Conservation (phyloP, 2,113 vertebrate genomes). For the Pygoscelis adeliae region DNA sequence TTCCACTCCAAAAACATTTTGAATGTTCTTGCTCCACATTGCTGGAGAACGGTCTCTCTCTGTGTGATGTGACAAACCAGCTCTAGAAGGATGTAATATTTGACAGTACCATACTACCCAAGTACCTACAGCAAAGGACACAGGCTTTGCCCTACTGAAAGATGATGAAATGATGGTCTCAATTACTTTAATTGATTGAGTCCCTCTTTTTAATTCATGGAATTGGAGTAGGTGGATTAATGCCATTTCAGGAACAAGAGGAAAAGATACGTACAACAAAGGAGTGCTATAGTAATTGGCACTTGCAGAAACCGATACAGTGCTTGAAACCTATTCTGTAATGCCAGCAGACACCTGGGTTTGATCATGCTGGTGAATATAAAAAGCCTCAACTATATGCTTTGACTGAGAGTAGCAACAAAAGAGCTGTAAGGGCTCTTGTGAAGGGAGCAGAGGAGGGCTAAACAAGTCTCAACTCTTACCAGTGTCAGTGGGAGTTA, state of each 20-base stretch:
- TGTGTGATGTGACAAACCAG: neutral
- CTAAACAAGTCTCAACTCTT: neutral
- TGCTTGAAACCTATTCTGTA: neutral
- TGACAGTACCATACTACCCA: neutral
- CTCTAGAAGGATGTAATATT: neutral
- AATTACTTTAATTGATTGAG: slow-evolving; percentile 40
- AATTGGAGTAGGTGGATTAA: slow-evolving; percentile 43
- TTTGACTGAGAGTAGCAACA: neutral
- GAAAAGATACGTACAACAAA: neutral
- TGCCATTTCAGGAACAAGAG: neutral
- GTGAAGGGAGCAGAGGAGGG: neutral
- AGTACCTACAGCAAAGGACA: neutral
- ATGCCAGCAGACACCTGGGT: neutral
- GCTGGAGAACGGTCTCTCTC: neutral
- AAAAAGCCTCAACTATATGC: neutral
- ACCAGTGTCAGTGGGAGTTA: neutral
- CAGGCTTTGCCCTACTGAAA: neutral
- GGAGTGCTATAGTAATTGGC: neutral
- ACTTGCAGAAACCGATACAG: neutral
- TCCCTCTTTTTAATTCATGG: slow-evolving; percentile 40
- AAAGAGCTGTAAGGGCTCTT: neutral
- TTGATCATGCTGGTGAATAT: neutral
- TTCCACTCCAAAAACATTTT: neutral
- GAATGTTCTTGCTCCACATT: neutral
- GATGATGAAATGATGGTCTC: slow-evolving; percentile 3